These are phyloP conservation scores for Cinclus mexicanus DNA, from an alignment of 2,113 vertebrate genomes.

Conservation along the genomic window DNA sequence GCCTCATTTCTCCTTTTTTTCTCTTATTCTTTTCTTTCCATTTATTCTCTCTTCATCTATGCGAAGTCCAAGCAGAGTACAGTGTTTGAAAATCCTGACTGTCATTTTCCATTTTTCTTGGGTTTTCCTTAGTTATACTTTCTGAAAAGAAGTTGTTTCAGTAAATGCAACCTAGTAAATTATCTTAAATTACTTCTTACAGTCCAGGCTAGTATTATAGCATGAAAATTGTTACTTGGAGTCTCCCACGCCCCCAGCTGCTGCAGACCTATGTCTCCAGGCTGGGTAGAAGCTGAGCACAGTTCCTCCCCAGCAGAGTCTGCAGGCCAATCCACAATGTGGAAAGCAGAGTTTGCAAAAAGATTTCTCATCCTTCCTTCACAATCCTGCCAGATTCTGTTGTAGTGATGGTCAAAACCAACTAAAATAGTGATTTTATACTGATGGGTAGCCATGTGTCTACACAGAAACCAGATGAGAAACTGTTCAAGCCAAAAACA, in stretches of 20 bases:
- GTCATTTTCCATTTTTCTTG: conserved; percentile 37
- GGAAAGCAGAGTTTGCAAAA: conserved; percentile 6
- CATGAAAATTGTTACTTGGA: conserved; percentile 55
- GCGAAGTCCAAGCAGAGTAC: not conserved
- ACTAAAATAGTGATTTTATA: not conserved
- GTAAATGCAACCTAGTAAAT: conserved; percentile 48
- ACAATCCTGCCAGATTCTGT: not conserved
- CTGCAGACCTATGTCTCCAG: conserved; percentile 42
- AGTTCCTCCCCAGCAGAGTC: not conserved
- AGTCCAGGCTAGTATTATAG: conserved; percentile 8
- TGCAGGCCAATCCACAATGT: not conserved
- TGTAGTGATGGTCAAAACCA: not conserved
- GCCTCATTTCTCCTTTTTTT: not conserved
- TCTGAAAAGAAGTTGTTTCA: conserved; percentile 36
- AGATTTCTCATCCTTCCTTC: not conserved
- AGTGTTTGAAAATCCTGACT: not conserved
- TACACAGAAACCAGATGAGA: not conserved
- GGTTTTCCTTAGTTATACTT: conserved; percentile 33
- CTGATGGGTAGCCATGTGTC: not conserved
- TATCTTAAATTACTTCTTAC: conserved; percentile 52
- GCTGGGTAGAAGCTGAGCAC: not conserved
- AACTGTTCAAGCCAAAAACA: not conserved
- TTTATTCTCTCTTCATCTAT: not conserved
- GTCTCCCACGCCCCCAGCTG: not conserved
- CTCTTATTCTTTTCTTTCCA: not conserved